phyloP scores from a whole-genome alignment of 2,113 vertebrate species.

The Orientallactaga bullata region DNA sequence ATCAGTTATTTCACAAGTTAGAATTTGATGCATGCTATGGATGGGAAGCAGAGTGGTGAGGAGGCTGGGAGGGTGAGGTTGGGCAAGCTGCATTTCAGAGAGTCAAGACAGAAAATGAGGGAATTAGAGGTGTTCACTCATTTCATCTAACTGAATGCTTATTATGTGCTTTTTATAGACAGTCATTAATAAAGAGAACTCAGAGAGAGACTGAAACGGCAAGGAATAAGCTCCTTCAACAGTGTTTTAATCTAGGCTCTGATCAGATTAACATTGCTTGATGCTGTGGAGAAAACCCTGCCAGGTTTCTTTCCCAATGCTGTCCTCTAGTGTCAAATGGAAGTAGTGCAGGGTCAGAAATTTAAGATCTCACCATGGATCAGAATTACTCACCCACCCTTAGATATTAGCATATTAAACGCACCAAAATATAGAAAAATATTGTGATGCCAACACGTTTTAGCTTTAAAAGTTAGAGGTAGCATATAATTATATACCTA shows the following conservation, averaged over 20 bases:
- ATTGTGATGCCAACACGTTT: background rate
- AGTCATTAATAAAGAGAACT: background rate
- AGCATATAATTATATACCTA: background rate
- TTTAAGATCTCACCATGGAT: background rate
- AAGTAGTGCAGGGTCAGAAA: slow-evolving; percentile 10
- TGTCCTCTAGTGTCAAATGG: slow-evolving; percentile 39
- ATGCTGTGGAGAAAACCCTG: background rate
- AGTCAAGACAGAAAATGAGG: background rate
- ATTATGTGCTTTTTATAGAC: background rate
- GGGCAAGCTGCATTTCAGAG: background rate
- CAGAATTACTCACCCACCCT: background rate
- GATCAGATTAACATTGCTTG: background rate
- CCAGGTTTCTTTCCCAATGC: slow-evolving; percentile 61
- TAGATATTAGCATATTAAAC: background rate
- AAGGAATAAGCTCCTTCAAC: background rate
- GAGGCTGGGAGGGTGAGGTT: accelerated
- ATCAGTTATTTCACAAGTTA: background rate
- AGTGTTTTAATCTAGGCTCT: background rate
- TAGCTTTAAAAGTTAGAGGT: slow-evolving; percentile 38
- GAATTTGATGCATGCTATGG: background rate
- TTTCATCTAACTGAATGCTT: background rate
- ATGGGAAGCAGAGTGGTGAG: background rate
- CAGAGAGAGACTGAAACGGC: background rate
- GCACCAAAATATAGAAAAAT: background rate
- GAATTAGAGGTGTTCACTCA: no score